A percentile compares a stretch with the other conserved stretches of the same genome.
Conservation (phyloP, 2,888 invertebrate genomes). For the Ferdinandea cuprea region DNA sequence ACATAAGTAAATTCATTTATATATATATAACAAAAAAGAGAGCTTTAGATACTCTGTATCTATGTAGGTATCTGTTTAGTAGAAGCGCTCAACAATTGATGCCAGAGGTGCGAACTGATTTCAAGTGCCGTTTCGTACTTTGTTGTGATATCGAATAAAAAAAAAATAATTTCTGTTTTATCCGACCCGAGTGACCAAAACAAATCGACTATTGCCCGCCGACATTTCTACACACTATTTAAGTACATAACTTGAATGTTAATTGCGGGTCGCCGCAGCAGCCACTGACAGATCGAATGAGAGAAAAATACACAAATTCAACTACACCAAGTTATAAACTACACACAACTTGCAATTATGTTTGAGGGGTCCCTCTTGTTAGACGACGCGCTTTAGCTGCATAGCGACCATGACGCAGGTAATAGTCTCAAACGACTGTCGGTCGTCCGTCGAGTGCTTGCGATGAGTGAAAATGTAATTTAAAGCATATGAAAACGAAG, state of each 20-base stretch:
- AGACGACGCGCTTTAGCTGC: conserved; percentile 31
- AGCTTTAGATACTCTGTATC: conserved; percentile 34
- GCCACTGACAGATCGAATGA: conserved; percentile 33
- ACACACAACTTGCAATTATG: conserved; percentile 63
- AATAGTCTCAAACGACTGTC: conserved; percentile 55
- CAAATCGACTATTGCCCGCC: conserved; percentile 71
- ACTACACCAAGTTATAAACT: background rate
- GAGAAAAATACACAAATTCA: conserved; percentile 35
- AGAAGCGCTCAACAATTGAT: conserved; percentile 40
- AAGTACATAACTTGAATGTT: conserved; percentile 72
- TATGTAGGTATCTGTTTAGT: conserved; percentile 1
- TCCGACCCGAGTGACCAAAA: conserved; percentile 69
- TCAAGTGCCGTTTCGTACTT: conserved; percentile 43
- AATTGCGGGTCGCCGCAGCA: conserved; percentile 52
- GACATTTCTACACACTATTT: conserved; percentile 74
- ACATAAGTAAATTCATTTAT: conserved; percentile 9
- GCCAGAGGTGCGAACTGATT: conserved; percentile 58
- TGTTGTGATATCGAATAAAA: conserved; percentile 1
- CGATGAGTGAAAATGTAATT: conserved; percentile 50
- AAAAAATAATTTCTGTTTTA: conserved; percentile 36
- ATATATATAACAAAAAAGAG: background rate
- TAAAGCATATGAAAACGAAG: conserved; percentile 4
- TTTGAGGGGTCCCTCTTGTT: conserved; percentile 61
- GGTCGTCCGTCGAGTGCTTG: conserved; percentile 33
- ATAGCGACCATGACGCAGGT: conserved; percentile 68